These are phyloP conservation scores for Agonopterix subpropinquella DNA, from an alignment of 2,888 invertebrate species.

Conservation along the genomic window DNA sequence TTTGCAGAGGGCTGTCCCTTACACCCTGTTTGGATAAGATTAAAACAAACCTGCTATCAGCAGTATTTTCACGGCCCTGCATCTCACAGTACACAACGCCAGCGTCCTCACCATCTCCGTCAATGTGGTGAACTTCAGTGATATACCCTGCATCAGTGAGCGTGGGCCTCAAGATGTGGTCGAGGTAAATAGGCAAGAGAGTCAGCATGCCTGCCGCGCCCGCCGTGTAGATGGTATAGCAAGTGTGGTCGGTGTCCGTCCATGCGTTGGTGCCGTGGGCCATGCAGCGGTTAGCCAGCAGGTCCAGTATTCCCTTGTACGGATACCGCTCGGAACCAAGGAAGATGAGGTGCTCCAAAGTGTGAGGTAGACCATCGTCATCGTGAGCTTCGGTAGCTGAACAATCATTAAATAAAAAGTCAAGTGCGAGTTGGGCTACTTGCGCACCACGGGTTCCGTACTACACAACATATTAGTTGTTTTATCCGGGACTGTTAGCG, in stretches of 20 bases:
- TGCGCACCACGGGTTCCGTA: too few species aligned
- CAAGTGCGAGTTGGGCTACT: too few species aligned
- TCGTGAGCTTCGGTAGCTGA: constrained; percentile 93
- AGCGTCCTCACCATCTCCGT: constrained; percentile 90
- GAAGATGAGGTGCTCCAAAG: constrained; percentile 93
- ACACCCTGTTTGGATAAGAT: too few species aligned
- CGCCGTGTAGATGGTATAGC: constrained; percentile 92
- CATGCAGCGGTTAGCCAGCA: constrained; percentile 91
- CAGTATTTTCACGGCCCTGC: constrained; percentile 90
- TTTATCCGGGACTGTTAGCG: too few species aligned
- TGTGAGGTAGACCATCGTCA: constrained; percentile 95
- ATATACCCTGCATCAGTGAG: constrained; percentile 87
- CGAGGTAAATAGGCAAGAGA: constrained; percentile 92
- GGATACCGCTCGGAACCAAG: constrained; percentile 93
- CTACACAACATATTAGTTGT: too few species aligned
- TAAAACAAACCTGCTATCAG: constrained; percentile 74
- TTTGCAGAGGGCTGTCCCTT: too few species aligned
- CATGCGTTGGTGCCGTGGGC: constrained; percentile 95
- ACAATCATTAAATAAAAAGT: background rate
- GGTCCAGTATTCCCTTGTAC: constrained; percentile 91
- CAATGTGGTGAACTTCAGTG: constrained; percentile 95
- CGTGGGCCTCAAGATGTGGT: constrained; percentile 91
- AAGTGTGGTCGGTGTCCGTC: constrained; percentile 92
- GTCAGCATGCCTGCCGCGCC: constrained; percentile 89
- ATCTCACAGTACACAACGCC: constrained; percentile 98